phyloP scores from a whole-genome alignment of 2,113 vertebrate genomes.

The Recurvirostra avosetta region DNA sequence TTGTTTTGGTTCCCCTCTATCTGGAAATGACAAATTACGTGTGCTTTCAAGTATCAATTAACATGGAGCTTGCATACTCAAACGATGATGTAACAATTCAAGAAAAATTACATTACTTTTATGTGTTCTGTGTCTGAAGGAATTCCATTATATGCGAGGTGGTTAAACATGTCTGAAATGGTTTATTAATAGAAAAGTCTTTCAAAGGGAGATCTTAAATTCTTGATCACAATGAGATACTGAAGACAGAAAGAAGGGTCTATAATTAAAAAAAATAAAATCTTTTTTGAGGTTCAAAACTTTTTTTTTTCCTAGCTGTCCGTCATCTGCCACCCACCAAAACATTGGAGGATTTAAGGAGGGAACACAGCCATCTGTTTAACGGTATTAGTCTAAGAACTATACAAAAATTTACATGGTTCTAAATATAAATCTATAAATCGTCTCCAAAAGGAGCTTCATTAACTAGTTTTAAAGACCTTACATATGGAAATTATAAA shows the following conservation, averaged over 20 bases:
- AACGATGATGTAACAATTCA: not conserved
- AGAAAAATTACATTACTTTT: not conserved
- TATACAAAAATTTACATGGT: not conserved
- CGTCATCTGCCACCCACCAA: not conserved
- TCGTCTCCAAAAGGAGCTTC: not conserved
- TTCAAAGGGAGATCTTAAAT: slow-evolving; percentile 50
- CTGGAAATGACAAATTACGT: not conserved
- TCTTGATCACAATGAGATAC: slow-evolving; percentile 14
- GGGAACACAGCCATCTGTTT: not conserved
- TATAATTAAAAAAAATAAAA: not conserved
- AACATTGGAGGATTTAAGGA: not conserved
- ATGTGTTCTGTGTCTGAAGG: not conserved
- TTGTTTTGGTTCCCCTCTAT: not conserved
- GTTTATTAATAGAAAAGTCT: slow-evolving; percentile 34
- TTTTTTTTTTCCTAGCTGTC: not conserved
- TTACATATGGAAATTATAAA: not conserved
- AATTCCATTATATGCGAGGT: slow-evolving; percentile 12
- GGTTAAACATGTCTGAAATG: slow-evolving; percentile 21
- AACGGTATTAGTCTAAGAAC: not conserved
- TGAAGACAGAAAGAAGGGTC: not conserved
- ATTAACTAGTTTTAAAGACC: not conserved
- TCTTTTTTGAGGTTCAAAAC: not conserved
- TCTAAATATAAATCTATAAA: not conserved
- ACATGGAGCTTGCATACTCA: not conserved
- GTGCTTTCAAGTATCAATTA: slow-evolving; percentile 17